Evolutionary conservation across 2,113 vertebrate genomes (phyloP).

Genomic region (Opisthocomus hoazin): DNA sequence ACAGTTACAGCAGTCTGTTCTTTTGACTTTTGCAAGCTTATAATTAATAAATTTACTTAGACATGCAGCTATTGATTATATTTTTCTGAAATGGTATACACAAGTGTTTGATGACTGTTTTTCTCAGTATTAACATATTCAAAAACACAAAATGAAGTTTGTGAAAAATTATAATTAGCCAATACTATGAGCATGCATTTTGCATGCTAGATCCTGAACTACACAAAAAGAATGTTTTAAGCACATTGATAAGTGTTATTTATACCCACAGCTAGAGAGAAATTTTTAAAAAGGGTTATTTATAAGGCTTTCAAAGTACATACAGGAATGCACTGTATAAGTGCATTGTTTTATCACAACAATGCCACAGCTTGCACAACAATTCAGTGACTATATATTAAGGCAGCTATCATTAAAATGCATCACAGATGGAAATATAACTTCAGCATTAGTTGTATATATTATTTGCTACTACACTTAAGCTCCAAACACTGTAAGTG

Average conservation of each 20-base stretch:
- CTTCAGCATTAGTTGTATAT: accelerated
- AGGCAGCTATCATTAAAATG: background rate
- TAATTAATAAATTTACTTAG: background rate
- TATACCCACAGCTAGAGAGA: background rate
- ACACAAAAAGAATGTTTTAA: background rate
- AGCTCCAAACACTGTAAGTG: background rate
- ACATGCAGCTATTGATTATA: background rate
- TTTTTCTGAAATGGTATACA: background rate
- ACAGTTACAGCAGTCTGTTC: background rate
- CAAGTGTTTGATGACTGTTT: background rate
- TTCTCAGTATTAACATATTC: background rate
- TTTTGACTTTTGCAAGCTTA: background rate
- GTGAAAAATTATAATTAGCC: background rate
- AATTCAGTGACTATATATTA: background rate
- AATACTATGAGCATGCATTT: background rate
- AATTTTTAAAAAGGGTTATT: background rate
- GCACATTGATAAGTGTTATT: background rate
- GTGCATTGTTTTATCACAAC: background rate
- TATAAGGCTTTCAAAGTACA: background rate
- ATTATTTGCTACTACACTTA: background rate
- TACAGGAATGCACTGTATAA: background rate
- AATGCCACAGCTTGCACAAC: background rate
- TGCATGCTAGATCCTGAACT: background rate
- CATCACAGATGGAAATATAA: background rate
- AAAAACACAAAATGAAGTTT: background rate